phyloP scores from a whole-genome alignment of 2,888 invertebrate species.

The Chirona hameri region DNA sequence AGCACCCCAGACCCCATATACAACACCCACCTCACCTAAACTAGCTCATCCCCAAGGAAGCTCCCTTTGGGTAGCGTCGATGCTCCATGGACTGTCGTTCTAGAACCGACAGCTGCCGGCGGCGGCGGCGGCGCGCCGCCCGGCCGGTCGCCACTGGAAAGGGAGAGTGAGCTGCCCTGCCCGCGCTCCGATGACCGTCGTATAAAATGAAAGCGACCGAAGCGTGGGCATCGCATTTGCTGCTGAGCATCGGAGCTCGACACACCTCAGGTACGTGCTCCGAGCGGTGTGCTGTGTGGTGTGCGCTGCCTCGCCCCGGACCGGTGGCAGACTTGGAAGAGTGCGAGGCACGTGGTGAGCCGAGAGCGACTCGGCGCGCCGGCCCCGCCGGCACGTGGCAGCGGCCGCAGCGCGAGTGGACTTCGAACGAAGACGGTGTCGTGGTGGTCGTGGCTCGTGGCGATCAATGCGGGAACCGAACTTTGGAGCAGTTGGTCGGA shows the following conservation, averaged over 20 bases:
- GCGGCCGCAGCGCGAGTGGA: background rate
- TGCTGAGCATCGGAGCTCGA: background rate
- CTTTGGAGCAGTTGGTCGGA: no score
- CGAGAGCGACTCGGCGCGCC: no score
- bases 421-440: no score
- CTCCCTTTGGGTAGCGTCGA: no score
- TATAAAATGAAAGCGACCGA: conserved; percentile 3
- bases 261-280: conserved; percentile 11
- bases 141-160: background rate
- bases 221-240: background rate
- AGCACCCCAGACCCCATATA: no score
- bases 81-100: no score
- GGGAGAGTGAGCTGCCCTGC: background rate
- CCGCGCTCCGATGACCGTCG: background rate
- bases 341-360: background rate
- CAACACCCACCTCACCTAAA: no score
- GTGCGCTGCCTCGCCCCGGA: background rate
- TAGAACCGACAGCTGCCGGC: background rate
- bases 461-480: no score
- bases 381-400: background rate
- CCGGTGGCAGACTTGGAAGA: background rate
- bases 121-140: background rate
- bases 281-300: background rate
- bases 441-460: no score
- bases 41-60: no score